phyloP scores from a whole-genome alignment of 2,888 invertebrate genomes.

The Cacoxenus indagator region DNA sequence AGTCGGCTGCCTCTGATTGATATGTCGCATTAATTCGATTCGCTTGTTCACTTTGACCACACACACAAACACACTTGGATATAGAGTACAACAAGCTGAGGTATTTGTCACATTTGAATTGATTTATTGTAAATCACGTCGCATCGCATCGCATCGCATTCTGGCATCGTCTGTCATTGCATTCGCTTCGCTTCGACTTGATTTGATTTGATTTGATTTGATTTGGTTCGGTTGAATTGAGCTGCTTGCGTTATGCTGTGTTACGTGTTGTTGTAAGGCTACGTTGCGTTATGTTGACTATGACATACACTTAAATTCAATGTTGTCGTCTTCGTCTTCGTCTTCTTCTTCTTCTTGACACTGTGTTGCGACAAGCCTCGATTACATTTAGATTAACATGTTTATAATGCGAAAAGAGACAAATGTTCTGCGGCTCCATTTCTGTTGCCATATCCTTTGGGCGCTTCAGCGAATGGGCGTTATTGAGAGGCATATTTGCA shows the following conservation, averaged over 20 bases:
- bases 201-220: too few species aligned
- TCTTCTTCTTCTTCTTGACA: neutral
- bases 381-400: slow-evolving; percentile 60
- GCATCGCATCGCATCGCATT: too few species aligned
- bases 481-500: neutral
- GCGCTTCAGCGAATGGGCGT: slow-evolving; percentile 7
- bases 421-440: slow-evolving; percentile 2
- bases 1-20: slow-evolving; percentile 32
- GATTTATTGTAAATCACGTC: too few species aligned
- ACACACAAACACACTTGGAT: neutral
- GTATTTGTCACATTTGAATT: too few species aligned
- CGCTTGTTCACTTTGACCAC: slow-evolving; percentile 32
- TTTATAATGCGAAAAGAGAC: slow-evolving; percentile 44
- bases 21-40: slow-evolving; percentile 55
- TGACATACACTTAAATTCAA: neutral
- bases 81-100: slow-evolving; percentile 13
- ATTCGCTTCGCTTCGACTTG: too few species aligned
- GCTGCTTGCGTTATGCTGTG: too few species aligned
- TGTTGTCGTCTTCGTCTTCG: neutral
- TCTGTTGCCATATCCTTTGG: neutral
- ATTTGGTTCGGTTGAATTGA: too few species aligned
- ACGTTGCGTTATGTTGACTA: neutral
- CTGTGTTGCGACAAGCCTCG: slow-evolving; percentile 43
- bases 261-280: too few species aligned
- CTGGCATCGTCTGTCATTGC: too few species aligned